Conservation (phyloP, 2,888 invertebrate genomes). For the Lamproptera curius region DNA sequence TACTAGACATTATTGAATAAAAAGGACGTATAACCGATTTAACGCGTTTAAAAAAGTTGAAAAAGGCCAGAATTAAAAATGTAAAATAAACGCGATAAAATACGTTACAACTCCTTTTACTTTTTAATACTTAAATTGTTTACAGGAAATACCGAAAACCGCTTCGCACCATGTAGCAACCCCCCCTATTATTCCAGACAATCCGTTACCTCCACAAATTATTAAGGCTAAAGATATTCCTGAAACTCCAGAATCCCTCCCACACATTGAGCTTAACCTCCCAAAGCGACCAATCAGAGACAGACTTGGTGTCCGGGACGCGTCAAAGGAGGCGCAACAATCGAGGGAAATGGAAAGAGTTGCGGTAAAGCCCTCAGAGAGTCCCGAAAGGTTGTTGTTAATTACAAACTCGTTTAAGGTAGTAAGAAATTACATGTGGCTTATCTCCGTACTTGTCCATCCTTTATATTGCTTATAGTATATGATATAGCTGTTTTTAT, state of each 20-base stretch:
- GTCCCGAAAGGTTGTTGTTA: constrained; percentile 68
- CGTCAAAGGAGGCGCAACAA: constrained; percentile 39
- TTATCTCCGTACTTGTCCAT: constrained; percentile 24
- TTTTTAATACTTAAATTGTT: too few relatives aligned
- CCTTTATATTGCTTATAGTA: constrained; percentile 11
- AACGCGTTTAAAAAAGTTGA: too few relatives aligned
- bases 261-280: constrained; percentile 68
- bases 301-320: constrained; percentile 54
- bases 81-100: neutral
- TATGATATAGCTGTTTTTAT: constrained; percentile 15
- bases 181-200: constrained; percentile 36
- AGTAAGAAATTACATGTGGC: constrained; percentile 39
- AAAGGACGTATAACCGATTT: too few relatives aligned
- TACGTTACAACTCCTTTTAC: too few relatives aligned
- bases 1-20: too few relatives aligned
- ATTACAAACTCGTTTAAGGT: constrained; percentile 50
- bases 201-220: constrained; percentile 19
- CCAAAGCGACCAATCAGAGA: constrained; percentile 70
- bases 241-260: constrained; percentile 45
- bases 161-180: constrained; percentile 40
- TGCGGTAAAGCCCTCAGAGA: constrained; percentile 38
- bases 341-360: constrained; percentile 37
- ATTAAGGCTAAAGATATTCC: constrained; percentile 27
- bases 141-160: constrained; percentile 60
- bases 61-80: too few relatives aligned